These are phyloP conservation scores for Ectropis crepuscularia DNA, from an alignment of 2,888 invertebrate species.

Conservation along the genomic window DNA sequence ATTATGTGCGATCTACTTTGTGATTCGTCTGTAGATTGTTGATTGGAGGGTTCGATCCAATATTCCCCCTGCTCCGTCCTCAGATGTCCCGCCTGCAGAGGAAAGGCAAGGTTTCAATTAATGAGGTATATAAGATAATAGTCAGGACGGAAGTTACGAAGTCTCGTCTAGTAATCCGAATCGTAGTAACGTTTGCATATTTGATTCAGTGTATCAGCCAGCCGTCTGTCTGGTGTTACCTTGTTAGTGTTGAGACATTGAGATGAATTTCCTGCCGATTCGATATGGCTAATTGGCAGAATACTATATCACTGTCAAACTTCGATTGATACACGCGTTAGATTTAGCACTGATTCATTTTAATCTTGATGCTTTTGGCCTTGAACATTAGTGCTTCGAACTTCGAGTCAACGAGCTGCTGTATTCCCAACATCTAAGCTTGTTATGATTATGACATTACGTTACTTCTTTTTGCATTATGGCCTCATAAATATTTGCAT, in stretches of 20 bases:
- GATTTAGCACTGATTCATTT: conserved; percentile 41
- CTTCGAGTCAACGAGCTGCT: neutral
- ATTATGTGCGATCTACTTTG: conserved; percentile 87
- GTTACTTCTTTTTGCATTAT: conserved; percentile 3
- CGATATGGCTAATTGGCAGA: conserved; percentile 45
- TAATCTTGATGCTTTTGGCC: conserved; percentile 39
- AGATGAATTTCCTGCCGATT: conserved; percentile 45
- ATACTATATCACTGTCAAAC: conserved; percentile 45
- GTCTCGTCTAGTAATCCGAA: conserved; percentile 16
- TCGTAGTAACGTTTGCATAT: conserved; percentile 19
- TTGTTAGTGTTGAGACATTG: conserved; percentile 45
- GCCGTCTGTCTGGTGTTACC: conserved; percentile 35
- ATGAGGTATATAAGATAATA: neutral
- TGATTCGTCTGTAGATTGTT: conserved; percentile 66
- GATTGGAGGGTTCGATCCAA: conserved; percentile 89
- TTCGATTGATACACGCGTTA: conserved; percentile 42
- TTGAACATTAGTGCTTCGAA: conserved; percentile 26
- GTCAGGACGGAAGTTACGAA: neutral
- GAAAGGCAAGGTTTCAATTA: conserved; percentile 11
- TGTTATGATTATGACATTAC: conserved; percentile 3
- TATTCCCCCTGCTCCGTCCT: conserved; percentile 87
- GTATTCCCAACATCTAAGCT: conserved; percentile 4
- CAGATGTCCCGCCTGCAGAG: conserved; percentile 87
- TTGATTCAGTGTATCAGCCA: conserved; percentile 28
- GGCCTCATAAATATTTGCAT: conserved; percentile 19